Base-by-base conservation (phyloP, 2,113 vertebrate genomes). In the Pholis gunnellus region DNA sequence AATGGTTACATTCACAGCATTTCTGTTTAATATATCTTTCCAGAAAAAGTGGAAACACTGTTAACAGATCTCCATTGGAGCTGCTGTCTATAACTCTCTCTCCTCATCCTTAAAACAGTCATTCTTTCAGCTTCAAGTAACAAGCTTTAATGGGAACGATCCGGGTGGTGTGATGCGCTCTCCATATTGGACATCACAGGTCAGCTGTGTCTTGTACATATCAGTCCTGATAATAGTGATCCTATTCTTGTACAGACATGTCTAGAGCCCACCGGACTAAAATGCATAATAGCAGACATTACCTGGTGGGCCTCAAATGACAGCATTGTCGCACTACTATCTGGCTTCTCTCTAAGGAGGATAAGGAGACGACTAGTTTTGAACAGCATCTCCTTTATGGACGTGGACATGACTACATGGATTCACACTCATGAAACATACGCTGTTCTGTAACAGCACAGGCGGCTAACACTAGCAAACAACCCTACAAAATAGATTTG, bases 191-290 rank as follows among this genome's bases (percentile, higher is more conserved):
- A 77, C 27, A 34, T 46, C 8, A 9, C 38, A 59, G 27, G 22
- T 25, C 50, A 79, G 31, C 42, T 22, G n/a, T 42, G 25, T 40
- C n/a, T n/a, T 68, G 50, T 22, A 15, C 27, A 40, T 8, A 27
- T 44, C 56, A 22, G 22, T 61, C 22, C 50, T 15, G 48, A 42
- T 22, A 54, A 52, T 54, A 79, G 25, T 64, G 31, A 64, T 72
- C 11, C n/a, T 72, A 0, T 20, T 17, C 17, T 52, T 4, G 29
- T 14, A 29, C 31, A 50, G 38, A 27, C 65, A 34, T 2, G 11
- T 57, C 17, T 44, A 18, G 22, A 54, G 50, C 20, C 11, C 50
- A 22, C 50, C 2, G 50, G 50, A 54, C 50, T 18, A 18, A 50
- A 50, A 50, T 48, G 46, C 73, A 20, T 54, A 8, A 54, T 63